phyloP scores from a whole-genome alignment of 2,888 invertebrate genomes.

The Drosophila kambysellisi region DNA sequence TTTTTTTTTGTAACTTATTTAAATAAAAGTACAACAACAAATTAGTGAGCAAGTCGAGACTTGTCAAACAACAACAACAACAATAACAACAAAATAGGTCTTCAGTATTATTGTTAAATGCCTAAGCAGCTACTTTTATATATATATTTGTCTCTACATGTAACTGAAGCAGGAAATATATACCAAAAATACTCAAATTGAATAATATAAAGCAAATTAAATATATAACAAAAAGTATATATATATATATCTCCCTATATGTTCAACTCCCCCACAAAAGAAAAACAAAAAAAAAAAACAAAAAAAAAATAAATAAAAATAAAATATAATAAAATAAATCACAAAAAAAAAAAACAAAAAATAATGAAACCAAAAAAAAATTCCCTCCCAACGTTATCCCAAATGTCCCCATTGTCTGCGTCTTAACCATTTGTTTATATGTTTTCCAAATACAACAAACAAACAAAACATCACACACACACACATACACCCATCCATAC shows the following conservation, averaged over 20 bases:
- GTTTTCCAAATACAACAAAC: slow-evolving; percentile 82
- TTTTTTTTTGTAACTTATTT: slow-evolving; percentile 23
- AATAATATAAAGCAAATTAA: slow-evolving; percentile 48
- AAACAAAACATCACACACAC: slow-evolving; percentile 57
- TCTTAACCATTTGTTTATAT: slow-evolving; percentile 90
- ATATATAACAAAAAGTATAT: slow-evolving; percentile 49
- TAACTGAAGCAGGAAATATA: slow-evolving; percentile 41
- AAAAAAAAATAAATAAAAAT: slow-evolving; percentile 26
- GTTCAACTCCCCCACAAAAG: slow-evolving; percentile 82
- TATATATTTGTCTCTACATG: slow-evolving; percentile 49
- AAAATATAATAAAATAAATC: slow-evolving; percentile 26
- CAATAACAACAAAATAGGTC: slow-evolving; percentile 54
- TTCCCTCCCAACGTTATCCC: slow-evolving; percentile 85
- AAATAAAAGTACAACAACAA: slow-evolving; percentile 31
- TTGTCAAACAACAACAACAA: slow-evolving; percentile 50
- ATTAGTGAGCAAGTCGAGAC: slow-evolving; percentile 44
- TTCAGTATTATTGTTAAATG: slow-evolving; percentile 80
- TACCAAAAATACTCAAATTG: slow-evolving; percentile 36
- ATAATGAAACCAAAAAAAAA: slow-evolving; percentile 40
- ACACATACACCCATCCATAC: slow-evolving; percentile 59
- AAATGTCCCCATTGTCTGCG: slow-evolving; percentile 91
- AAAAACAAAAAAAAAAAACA: slow-evolving; percentile 39
- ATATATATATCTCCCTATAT: slow-evolving; percentile 81
- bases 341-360: slow-evolving; percentile 41
- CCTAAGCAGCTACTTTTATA: slow-evolving; percentile 48